These are phyloP conservation scores for Spialia ferax DNA, from an alignment of 2,888 invertebrate genomes.

Conservation along the genomic window DNA sequence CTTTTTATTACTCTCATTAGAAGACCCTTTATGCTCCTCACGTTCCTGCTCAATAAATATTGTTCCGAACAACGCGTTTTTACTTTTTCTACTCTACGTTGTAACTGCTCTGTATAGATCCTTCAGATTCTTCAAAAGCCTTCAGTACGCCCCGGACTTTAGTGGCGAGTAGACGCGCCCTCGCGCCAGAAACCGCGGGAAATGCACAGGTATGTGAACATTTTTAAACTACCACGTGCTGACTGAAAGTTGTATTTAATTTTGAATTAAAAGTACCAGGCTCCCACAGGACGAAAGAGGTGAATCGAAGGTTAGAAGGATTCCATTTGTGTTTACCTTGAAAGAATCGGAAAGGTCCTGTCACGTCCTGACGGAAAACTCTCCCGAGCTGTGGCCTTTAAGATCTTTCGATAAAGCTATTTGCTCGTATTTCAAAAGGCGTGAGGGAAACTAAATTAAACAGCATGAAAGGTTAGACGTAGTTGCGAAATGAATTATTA, in stretches of 20 bases:
- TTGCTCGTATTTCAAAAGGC: neutral
- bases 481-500: too few relatives aligned
- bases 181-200: conserved; percentile 8
- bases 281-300: neutral
- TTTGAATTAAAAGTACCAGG: neutral
- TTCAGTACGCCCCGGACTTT: conserved; percentile 11
- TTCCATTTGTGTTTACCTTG: neutral
- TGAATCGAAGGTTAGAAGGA: neutral
- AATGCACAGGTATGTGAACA: conserved; percentile 10
- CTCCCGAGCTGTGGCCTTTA: neutral
- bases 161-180: neutral
- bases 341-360: neutral
- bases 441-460: neutral
- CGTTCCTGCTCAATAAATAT: neutral
- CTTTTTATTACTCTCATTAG: neutral
- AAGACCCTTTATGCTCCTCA: neutral
- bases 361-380: conserved; percentile 3
- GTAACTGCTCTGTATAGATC: conserved; percentile 1
- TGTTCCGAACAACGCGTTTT: neutral
- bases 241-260: conserved; percentile 2
- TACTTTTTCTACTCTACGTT: neutral
- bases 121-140: neutral
- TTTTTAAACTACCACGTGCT: conserved; percentile 3
- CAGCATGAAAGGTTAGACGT: neutral
- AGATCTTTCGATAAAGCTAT: conserved; percentile 1